Evolutionary conservation across 1,140 invertebrate species (phyloP), one percentile per base, ranked within the genome.

Genomic region (Elymnias hypermnestra): DNA sequence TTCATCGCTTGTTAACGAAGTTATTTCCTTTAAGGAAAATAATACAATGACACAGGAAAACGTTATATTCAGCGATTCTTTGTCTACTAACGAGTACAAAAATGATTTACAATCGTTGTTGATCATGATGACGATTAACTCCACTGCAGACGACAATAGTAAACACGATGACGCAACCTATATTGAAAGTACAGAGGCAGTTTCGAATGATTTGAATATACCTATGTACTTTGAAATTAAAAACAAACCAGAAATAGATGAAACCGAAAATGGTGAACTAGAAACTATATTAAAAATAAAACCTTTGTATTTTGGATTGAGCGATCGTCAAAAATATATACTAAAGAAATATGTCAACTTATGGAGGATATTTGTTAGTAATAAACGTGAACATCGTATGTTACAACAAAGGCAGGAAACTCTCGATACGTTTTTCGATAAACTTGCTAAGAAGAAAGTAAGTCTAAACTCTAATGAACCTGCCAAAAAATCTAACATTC

Each of bases 351-450:
- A 72, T 63, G 26, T 63, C 4, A 23, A 40, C 10, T 69, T 72
- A 57, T 82, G 77, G 77, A 59, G 57, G 39, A 18, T 36, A 7
- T 70, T 63, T 36, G 54, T 69, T 1, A 40, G 39, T 3, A 57
- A 29, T 29, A 66, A 38, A 39, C 51, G 28, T 47, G 61, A 68
- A 58, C 68, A 60, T 37, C 63, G 28, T 19, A 48, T 39, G 17
- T 53, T 26, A 1, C 31, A 71, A 41, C 54, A 72, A 42, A 72
- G 78, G 43, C 57, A 72, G 53, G 54, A 57, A 41, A 59, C 57
- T 14, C 41, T 85, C 9, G 63, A 77, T 25, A 68, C 58, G 7
- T 85, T 85, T 68, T 74, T 85, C 35, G 63, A 82, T 14, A 81
- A 73, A 63, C 48, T 85, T 5, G 46, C 61, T n/a, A 72, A 63